Evolutionary conservation across 2,113 vertebrate genomes (phyloP).

Genomic region (Neotoma lepida): DNA sequence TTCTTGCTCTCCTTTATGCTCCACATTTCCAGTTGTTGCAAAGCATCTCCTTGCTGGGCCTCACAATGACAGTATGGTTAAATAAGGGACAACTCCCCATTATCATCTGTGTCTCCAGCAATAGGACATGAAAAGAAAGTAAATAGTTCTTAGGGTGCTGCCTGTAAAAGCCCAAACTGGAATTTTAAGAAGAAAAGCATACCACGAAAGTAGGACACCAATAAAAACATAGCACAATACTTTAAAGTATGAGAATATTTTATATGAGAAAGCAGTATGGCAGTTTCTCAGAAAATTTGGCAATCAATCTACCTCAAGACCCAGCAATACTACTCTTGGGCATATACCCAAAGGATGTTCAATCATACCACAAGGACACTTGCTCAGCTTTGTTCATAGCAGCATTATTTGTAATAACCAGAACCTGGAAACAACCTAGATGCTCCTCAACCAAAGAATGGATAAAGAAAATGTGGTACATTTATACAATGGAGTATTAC

Average conservation of each 20-base stretch:
- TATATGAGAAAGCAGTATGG: not conserved
- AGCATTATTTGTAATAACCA: no score
- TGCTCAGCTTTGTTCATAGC: no score
- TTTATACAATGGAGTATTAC: no score
- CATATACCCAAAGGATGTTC: no score
- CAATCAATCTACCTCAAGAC: no score
- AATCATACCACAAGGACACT: no score
- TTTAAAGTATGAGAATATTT: conserved; percentile 40
- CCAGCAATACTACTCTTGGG: no score
- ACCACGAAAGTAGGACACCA: not conserved
- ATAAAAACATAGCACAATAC: not conserved
- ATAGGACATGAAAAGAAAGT: conserved; percentile 33
- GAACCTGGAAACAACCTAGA: no score
- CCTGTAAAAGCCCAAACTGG: not conserved
- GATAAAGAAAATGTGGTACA: no score
- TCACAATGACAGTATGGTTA: conserved; percentile 11
- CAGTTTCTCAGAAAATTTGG: no score
- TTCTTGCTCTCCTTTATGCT: conserved; percentile 34
- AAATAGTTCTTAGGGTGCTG: not conserved
- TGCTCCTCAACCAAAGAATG: no score
- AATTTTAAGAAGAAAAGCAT: conserved; percentile 50
- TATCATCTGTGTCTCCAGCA: conserved; percentile 20
- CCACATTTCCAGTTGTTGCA: conserved; percentile 46
- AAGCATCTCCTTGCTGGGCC: not conserved
- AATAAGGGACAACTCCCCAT: conserved; percentile 26